Evolutionary conservation across 2,797 vertebrate genomes (phyloP).

Genomic region (Tokudaia tokunoshimensis): DNA sequence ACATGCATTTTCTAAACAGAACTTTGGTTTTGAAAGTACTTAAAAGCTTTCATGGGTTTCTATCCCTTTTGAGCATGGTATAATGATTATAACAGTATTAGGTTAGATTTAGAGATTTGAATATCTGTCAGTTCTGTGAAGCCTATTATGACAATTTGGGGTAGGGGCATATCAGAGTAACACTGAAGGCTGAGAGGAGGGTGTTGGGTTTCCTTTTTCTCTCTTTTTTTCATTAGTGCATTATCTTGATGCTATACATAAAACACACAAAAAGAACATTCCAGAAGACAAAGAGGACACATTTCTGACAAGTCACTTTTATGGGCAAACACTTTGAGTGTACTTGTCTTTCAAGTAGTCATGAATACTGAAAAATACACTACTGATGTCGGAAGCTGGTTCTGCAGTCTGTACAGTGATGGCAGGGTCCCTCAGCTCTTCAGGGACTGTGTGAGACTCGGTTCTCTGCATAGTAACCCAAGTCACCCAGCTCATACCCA

Average conservation of each 20-base stretch:
- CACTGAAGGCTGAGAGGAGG: neutral
- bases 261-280: constrained; percentile 44
- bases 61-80: constrained; percentile 15
- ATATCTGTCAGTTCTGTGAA: constrained; percentile 14
- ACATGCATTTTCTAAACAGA: constrained; percentile 35
- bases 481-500: neutral
- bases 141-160: neutral
- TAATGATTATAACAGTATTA: constrained; percentile 39
- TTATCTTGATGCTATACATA: neutral
- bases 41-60: constrained; percentile 54
- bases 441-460: neutral
- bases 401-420: neutral
- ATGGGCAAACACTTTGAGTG: neutral
- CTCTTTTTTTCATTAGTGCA: neutral
- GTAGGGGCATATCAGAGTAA: neutral
- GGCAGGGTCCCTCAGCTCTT: constrained; percentile 5
- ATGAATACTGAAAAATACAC: neutral
- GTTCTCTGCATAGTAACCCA: neutral
- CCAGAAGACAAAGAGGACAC: constrained; percentile 15
- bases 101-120: neutral
- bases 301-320: constrained; percentile 48
- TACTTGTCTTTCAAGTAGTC: constrained; percentile 20
- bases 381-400: neutral
- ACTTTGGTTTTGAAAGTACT: constrained; percentile 60
- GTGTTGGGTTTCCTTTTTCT: neutral